Conservation (phyloP, 2,797 vertebrate species). For the Chromobotia macracanthus region DNA sequence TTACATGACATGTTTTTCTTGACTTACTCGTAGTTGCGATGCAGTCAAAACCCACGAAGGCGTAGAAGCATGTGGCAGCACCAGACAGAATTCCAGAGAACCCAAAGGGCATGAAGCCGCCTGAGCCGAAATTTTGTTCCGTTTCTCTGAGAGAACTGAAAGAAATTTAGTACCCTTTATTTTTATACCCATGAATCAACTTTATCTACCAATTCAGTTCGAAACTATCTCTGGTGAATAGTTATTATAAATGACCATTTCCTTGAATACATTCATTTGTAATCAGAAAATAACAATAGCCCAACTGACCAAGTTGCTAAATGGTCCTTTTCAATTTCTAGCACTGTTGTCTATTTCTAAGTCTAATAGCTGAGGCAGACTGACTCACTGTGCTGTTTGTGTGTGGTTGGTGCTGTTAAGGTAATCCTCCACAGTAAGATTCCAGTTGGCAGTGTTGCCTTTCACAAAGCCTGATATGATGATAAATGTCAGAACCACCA, state of each 20-base stretch:
- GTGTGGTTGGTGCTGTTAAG: conserved; percentile 5
- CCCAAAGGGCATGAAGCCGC: conserved; percentile 85
- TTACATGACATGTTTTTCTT: not conserved
- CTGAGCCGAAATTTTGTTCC: conserved; percentile 68
- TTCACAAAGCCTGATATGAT: conserved; percentile 83
- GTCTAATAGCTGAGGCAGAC: conserved; percentile 4
- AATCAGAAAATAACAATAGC: not conserved
- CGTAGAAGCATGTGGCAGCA: conserved; percentile 87
- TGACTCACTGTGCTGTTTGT: conserved; percentile 55
- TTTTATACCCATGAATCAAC: no score
- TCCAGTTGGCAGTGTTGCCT: conserved; percentile 82
- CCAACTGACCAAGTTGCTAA: not conserved
- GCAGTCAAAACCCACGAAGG: conserved; percentile 89
- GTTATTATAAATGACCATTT: not conserved
- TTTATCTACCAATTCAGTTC: no score
- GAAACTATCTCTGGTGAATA: no score
- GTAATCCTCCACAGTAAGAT: conserved; percentile 70
- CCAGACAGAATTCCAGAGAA: conserved; percentile 79
- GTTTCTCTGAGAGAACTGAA: conserved; percentile 45
- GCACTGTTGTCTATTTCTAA: not conserved
- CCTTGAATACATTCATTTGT: not conserved
- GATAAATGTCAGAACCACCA: conserved; percentile 82
- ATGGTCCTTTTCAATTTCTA: not conserved
- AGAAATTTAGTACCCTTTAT: no score
- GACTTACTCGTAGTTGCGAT: conserved; percentile 85